A percentile compares a stretch with the other conserved stretches of the same genome.
These are phyloP conservation scores for Limnephilus auricula DNA, from an alignment of 2,888 invertebrate genomes.

Conservation along the genomic window DNA sequence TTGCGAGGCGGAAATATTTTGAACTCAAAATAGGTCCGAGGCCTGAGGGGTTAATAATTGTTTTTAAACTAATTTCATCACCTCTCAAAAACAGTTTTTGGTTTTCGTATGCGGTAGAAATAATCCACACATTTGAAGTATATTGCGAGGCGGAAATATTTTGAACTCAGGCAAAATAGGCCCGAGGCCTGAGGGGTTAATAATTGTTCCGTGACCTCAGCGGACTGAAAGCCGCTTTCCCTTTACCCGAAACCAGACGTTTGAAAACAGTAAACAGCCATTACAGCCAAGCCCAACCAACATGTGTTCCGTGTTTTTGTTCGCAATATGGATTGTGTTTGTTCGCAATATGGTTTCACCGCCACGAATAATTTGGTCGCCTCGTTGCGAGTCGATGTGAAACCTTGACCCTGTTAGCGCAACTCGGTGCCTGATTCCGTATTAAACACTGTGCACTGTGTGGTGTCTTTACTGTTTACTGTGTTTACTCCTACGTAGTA, in stretches of 20 bases:
- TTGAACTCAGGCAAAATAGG: no score
- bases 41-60: no score
- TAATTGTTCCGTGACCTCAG: neutral
- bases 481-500: no score
- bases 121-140: no score
- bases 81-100: no score
- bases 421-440: conserved; percentile 6
- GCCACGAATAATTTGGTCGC: neutral
- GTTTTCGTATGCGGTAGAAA: no score
- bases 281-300: no score
- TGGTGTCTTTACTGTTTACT: neutral
- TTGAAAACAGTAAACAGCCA: neutral
- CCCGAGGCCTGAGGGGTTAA: no score
- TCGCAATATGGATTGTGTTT: neutral
- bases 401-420: conserved; percentile 35
- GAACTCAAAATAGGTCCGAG: no score
- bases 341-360: neutral
- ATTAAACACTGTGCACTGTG: neutral
- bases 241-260: neutral
- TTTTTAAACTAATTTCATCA: no score
- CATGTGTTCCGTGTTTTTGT: neutral
- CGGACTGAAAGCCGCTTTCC: neutral
- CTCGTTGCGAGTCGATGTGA: neutral
- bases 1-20: no score
- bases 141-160: no score